A percentile compares a stretch with the other conserved stretches of the same genome.
Evolutionary conservation across 2,888 invertebrate genomes (phyloP).

Genomic region (Limnephilus lunatus): DNA sequence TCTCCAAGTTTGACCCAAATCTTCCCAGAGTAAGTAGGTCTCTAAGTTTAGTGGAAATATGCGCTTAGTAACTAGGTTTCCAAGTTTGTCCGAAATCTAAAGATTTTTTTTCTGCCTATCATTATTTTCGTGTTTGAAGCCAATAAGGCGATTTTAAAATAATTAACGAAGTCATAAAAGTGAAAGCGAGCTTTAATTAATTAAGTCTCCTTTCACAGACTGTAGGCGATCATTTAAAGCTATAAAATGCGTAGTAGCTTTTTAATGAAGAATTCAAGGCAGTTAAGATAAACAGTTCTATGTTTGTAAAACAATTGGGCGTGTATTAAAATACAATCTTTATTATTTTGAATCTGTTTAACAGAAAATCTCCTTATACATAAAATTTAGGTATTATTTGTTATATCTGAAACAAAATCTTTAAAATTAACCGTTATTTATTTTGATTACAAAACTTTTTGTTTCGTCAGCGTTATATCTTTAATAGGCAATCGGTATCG

Average conservation of each 20-base stretch:
- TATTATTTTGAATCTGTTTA: not conserved
- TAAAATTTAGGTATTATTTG: not conserved
- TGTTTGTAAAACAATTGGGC: not conserved
- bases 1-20: too few relatives aligned
- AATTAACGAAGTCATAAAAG: conserved; percentile 2
- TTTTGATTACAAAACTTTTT: too few relatives aligned
- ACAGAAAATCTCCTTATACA: not conserved
- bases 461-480: too few relatives aligned
- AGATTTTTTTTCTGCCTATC: not conserved
- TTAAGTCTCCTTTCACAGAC: not conserved
- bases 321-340: not conserved
- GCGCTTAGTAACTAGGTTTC: not conserved
- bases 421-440: not conserved
- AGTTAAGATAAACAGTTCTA: not conserved
- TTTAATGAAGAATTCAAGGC: not conserved
- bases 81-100: not conserved
- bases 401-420: not conserved
- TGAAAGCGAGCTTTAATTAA: not conserved
- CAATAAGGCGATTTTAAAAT: not conserved
- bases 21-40: too few relatives aligned
- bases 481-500: too few relatives aligned
- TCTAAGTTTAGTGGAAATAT: not conserved
- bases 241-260: not conserved
- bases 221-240: not conserved
- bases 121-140: not conserved